A percentile compares a stretch with the other conserved stretches of the same genome.
Evolutionary conservation across 2,113 vertebrate species (phyloP).

Genomic region (Osmerus eperlanus): DNA sequence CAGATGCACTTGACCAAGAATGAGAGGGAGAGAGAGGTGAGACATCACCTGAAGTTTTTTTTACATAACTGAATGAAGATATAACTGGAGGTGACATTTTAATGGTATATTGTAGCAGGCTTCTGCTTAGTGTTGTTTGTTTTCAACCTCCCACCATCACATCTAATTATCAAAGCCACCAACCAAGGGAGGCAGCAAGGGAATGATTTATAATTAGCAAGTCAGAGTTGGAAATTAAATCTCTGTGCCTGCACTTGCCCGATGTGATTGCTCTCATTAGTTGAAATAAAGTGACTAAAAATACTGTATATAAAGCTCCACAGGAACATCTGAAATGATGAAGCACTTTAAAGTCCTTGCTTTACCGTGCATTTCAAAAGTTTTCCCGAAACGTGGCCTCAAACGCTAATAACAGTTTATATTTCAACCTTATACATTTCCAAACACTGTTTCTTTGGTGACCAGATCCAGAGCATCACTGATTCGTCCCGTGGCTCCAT

Average conservation of each 20-base stretch:
- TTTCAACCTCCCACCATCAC: neutral
- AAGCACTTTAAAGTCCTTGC: neutral
- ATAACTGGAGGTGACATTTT: neutral
- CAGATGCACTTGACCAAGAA: constrained; percentile 99
- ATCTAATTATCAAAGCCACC: constrained; percentile 1
- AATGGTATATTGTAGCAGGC: neutral
- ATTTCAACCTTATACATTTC: neutral
- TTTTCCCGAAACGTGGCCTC: no score
- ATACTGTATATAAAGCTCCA: no score
- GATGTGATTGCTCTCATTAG: neutral
- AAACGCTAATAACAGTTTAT: no score
- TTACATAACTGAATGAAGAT: neutral
- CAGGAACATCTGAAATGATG: neutral
- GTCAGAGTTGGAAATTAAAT: neutral
- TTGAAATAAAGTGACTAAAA: neutral
- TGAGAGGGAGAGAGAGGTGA: constrained; percentile 93
- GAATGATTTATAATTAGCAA: constrained; percentile 10
- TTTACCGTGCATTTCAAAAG: neutral
- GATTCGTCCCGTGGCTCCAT: constrained; percentile 94
- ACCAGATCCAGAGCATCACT: constrained; percentile 95
- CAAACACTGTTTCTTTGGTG: neutral
- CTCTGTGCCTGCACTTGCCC: constrained; percentile 29
- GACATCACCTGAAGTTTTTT: neutral
- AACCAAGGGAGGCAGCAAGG: neutral
- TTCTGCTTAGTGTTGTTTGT: neutral